Evolutionary conservation across 2,113 vertebrate genomes (phyloP).

Genomic region (Myocastor coypus): DNA sequence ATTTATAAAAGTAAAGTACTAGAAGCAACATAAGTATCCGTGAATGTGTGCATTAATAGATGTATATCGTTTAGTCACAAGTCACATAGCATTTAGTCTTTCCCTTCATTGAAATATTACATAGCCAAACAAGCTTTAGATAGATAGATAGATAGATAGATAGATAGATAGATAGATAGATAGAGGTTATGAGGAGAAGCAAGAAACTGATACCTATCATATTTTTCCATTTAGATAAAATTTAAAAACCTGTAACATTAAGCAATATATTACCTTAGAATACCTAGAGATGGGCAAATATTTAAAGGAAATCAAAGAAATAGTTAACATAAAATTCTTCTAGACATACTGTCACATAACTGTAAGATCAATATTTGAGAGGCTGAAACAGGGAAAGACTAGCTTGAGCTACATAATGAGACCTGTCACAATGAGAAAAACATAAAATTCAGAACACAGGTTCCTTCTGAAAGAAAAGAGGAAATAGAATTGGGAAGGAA

Average conservation of each 20-base stretch:
- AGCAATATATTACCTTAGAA: background rate
- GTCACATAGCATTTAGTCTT: background rate
- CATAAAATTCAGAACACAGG: background rate
- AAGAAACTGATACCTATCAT: background rate
- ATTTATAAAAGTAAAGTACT: slow-evolving; percentile 39
- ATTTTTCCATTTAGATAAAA: background rate
- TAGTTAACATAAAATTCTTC: background rate
- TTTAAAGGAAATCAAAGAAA: background rate
- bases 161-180: too few relatives aligned
- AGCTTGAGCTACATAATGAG: background rate
- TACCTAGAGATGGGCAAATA: background rate
- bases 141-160: too few relatives aligned
- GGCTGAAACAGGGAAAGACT: background rate
- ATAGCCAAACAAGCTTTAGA: background rate
- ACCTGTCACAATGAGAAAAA: background rate
- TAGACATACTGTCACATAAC: background rate
- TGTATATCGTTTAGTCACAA: background rate
- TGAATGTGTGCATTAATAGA: background rate
- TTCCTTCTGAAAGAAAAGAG: background rate
- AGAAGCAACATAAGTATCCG: background rate
- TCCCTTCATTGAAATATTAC: background rate
- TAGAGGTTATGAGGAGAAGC: too few relatives aligned
- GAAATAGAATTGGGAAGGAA: background rate
- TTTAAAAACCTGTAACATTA: background rate
- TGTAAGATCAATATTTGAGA: background rate